phyloP scores from a whole-genome alignment of 2,113 vertebrate genomes.

The Vulpes lagopus region DNA sequence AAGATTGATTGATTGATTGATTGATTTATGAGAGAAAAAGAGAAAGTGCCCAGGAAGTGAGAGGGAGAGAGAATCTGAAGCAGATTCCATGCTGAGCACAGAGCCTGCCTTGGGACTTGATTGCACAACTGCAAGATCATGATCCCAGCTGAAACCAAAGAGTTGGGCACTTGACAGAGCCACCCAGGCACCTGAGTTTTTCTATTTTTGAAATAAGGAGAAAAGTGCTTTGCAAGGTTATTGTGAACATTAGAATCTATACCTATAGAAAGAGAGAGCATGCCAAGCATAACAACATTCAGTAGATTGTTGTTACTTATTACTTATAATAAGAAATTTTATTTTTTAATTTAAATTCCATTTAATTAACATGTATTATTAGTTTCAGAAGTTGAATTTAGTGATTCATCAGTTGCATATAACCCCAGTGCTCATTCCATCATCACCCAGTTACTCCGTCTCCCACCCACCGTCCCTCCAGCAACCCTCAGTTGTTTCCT shows the following conservation, averaged over 20 bases:
- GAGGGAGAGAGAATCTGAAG: background rate
- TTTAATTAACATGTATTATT: background rate
- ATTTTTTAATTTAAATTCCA: slow-evolving; percentile 32
- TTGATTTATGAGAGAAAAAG: background rate
- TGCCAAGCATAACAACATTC: background rate
- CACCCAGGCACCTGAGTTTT: background rate
- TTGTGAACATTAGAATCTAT: background rate
- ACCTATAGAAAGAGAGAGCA: background rate
- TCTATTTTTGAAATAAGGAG: background rate
- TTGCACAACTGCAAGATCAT: background rate
- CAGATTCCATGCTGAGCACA: background rate
- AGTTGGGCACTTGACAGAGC: background rate
- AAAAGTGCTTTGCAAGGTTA: slow-evolving; percentile 24
- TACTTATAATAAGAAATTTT: slow-evolving; percentile 28
- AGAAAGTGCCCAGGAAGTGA: background rate
- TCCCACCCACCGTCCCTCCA: too few species aligned
- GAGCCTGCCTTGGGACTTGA: background rate
- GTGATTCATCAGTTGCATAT: background rate
- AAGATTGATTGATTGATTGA: background rate
- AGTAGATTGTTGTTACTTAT: background rate
- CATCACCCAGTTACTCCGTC: background rate
- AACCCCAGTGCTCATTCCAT: background rate
- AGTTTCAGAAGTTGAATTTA: background rate
- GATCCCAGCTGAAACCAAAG: background rate
- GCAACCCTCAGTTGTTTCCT: background rate